Evolutionary conservation across 2,113 vertebrate genomes (phyloP), one percentile per base, ranked within the genome.

Genomic region (Cygnus buccinator): DNA sequence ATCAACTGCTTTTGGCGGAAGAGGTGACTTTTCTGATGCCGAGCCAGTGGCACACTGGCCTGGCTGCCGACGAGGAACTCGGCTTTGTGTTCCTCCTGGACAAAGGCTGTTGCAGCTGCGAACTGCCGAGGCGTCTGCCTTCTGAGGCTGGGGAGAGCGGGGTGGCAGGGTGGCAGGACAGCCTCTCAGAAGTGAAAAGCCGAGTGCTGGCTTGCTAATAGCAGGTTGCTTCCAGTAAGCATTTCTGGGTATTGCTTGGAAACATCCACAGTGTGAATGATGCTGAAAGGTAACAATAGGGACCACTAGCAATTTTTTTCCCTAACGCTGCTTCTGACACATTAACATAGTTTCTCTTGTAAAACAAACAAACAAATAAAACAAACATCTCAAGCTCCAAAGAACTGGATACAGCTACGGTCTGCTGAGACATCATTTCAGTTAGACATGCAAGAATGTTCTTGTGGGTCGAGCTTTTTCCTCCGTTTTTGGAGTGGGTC

Each of bases 261-360:
- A 62, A 78, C 16, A 48, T 31, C 44, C 35, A 75, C 15, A 35
- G 74, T 85, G 75, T 66, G 71, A 77, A 71, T 65, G 67, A 90
- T 39, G 82, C 68, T 84, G 54, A 63, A 41, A 87, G 79, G 61
- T 84, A 78, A 75, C 92, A 91, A 87, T 92, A 66, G 50, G 74
- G 70, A 89, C 71, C 43, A 48, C 62, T 70, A 71, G 46, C 91
- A 46, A 55, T 88, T 86, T 71, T 80, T 87, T 88, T 65, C 37
- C 41, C 35, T 71, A 61, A 37, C 6, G 8, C 37, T 83, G 65
- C 25, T 77, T 21, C 63, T 70, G 55, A 44, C 25, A 75, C 89
- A 81, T 68, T n/a, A 48, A 39, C 37, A 37, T 50, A 80, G 62
- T 73, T 66, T 63, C 22, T 75, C 22, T 39, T 26, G 39, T 41